phyloP scores from a whole-genome alignment of 2,888 invertebrate species.

The Pharmacophagus antenor region DNA sequence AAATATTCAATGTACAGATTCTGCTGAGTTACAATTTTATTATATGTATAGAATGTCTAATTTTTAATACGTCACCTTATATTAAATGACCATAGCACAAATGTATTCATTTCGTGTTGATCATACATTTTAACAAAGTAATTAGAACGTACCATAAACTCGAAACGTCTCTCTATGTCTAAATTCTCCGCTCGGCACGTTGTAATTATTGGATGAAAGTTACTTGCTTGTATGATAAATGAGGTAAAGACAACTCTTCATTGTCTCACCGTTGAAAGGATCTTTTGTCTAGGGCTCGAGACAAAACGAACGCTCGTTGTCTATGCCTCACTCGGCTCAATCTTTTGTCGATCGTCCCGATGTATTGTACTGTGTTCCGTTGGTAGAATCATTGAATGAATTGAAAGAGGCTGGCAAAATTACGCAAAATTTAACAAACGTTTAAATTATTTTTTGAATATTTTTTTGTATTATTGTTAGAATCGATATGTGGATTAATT shows the following conservation, averaged over 20 bases:
- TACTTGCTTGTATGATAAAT: constrained; percentile 78
- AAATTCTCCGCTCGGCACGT: constrained; percentile 57
- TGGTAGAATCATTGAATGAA: constrained; percentile 67
- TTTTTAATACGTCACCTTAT: too few species aligned
- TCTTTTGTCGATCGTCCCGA: constrained; percentile 67
- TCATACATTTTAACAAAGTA: constrained; percentile 45
- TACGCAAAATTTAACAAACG: constrained; percentile 58
- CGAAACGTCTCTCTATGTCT: constrained; percentile 46
- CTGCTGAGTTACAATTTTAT: too few species aligned
- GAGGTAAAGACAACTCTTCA: constrained; percentile 69
- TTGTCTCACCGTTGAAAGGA: constrained; percentile 74
- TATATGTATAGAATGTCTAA: too few species aligned
- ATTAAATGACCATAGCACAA: not conserved
- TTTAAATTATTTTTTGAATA: not conserved
- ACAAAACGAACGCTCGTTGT: constrained; percentile 72
- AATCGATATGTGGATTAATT: too few species aligned
- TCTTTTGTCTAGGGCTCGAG: constrained; percentile 72
- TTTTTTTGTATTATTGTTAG: too few species aligned
- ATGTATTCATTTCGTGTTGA: not conserved
- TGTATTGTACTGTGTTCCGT: constrained; percentile 61
- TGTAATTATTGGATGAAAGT: constrained; percentile 79
- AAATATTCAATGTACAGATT: too few species aligned
- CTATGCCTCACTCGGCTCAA: constrained; percentile 63
- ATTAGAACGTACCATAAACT: constrained; percentile 62
- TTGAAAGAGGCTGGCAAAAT: constrained; percentile 61